Base-by-base conservation (phyloP, 2,888 invertebrate species). In the Drosophila fulvimacula region DNA sequence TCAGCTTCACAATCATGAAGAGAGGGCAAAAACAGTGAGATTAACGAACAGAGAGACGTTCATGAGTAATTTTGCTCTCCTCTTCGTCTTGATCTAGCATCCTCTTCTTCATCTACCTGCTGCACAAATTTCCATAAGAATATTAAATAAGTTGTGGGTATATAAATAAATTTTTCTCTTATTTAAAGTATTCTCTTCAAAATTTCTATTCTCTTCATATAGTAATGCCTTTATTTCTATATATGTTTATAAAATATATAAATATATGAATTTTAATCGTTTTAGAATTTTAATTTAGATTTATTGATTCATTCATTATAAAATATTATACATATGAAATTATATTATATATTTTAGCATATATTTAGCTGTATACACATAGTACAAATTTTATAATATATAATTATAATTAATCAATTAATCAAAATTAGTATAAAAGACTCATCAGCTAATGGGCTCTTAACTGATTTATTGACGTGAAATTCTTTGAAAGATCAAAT, bases 361-460 rank as follows among this genome's bases (percentile, higher is more conserved):
- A 30, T 30, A 30, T 30, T 30, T 30, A 30, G 6, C 7, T 7
- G 6, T 7, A 7, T 30, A 30, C 27, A 7, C 7, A 7, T 30
- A 5, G 6, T 30, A n/a, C n/a, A 30, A 30, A 30, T 9, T 24
- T 24, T 27, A 11, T 17, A 17, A 11, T 9, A 34, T 36, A 21
- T 30, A 30, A 49, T 49, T 42, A 10, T 10, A 13, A 6, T 52
- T 34, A 4, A 24, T 41, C 3, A 21, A 39, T 38, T 38, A 39
- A 46, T 46, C 13, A 46, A 30, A 36, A 36, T 48, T 27, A 30
- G n/a, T n/a, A 36, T 11, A 36, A 32, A 19, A 17, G 10, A 19
- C 5, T 57, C 36, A 49, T 70, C 3, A 41, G 4, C 30, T 27
- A 41, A 15, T 21, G 48, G 52, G 41, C 48, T 52, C 41, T 72